These are phyloP conservation scores for Metacarcinus magister DNA, from an alignment of 2,888 invertebrate species.

Conservation along the genomic window DNA sequence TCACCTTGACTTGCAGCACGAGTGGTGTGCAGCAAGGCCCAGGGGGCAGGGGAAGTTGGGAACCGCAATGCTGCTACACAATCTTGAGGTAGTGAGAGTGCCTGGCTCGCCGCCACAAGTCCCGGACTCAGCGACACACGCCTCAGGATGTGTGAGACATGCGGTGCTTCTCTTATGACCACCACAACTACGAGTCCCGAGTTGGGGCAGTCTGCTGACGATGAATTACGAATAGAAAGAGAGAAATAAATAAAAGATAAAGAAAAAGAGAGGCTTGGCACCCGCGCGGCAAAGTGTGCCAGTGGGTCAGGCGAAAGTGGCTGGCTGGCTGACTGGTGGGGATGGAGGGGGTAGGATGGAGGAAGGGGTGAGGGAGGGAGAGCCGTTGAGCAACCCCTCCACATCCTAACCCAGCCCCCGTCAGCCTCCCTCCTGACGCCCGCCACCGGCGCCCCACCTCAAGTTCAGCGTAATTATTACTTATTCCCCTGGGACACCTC, in stretches of 20 bases:
- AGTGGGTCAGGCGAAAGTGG: conserved; percentile 48
- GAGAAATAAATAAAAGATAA: not conserved
- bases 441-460: conserved; percentile 7
- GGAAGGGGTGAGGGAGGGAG: conserved; percentile 11
- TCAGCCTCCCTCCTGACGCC: conserved; percentile 30
- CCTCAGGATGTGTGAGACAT: not conserved
- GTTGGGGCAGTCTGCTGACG: not conserved
- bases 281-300: conserved; percentile 41
- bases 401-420: conserved; percentile 27
- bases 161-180: not conserved
- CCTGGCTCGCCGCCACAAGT: not conserved
- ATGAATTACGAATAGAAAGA: not conserved
- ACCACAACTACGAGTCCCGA: not conserved
- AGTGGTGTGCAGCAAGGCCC: not conserved
- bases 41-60: not conserved
- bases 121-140: not conserved
- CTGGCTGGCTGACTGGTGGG: conserved; percentile 40
- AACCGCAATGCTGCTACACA: conserved; percentile 51
- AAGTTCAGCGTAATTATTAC: conserved; percentile 41
- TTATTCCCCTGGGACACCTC: not conserved
- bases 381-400: conserved; percentile 35
- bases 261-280: conserved; percentile 5
- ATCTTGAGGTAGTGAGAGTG: conserved; percentile 60
- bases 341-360: conserved; percentile 35
- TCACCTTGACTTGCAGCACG: conserved; percentile 72